Conservation (phyloP, 2,888 invertebrate species). For the Blastobasis adustella region DNA sequence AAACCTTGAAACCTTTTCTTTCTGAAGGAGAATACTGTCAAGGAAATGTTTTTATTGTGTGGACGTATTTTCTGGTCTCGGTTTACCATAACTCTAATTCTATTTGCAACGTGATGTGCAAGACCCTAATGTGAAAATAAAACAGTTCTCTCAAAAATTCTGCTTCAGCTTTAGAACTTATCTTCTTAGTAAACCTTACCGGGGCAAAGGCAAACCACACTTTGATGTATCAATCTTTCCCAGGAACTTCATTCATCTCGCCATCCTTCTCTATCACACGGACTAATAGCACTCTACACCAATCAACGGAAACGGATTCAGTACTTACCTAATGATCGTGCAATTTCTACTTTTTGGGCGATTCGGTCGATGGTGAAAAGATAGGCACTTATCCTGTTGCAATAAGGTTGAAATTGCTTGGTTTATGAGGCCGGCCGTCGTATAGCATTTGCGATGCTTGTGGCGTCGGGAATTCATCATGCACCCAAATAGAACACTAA, state of each 20-base stretch:
- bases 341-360: slow-evolving; percentile 28
- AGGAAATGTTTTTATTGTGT: slow-evolving; percentile 11
- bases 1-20: slow-evolving; percentile 36
- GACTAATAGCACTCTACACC: slow-evolving; percentile 12
- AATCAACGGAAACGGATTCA: slow-evolving; percentile 34
- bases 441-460: slow-evolving; percentile 31
- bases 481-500: slow-evolving; percentile 43
- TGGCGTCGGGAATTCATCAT: slow-evolving; percentile 29
- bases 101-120: too few species aligned
- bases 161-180: too few species aligned
- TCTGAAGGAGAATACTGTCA: slow-evolving; percentile 21
- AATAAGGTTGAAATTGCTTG: slow-evolving; percentile 15
- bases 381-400: slow-evolving; percentile 9
- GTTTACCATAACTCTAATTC: too few species aligned
- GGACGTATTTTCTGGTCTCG: too few species aligned
- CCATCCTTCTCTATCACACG: too few species aligned
- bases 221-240: too few species aligned
- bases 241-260: too few species aligned
- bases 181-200: too few species aligned
- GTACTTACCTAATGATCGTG: slow-evolving; percentile 35
- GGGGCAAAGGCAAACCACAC: too few species aligned
- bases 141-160: too few species aligned
- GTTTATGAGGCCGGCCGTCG: slow-evolving; percentile 13
- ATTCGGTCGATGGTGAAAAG: too few species aligned
- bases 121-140: too few species aligned